Base-by-base conservation (phyloP, 23 tunicate species). In the Botrylloides violaceus region DNA sequence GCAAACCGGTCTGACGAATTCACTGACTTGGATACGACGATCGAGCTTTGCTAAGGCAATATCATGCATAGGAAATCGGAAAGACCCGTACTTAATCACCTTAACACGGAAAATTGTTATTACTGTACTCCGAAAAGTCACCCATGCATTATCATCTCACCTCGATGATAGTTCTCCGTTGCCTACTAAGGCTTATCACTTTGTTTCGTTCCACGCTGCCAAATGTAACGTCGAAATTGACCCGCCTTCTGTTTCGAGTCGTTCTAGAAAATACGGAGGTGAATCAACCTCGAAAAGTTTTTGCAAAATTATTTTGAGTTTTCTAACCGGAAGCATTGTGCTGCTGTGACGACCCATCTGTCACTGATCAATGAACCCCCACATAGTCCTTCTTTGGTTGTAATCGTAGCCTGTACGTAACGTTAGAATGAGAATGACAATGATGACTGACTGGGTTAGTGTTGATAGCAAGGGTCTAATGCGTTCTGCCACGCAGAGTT, bases 1-100 rank as follows among this genome's bases (percentile, higher is more conserved):
- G n/a, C 74, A 68, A 36, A 68, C 36, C 29, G 74, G 74, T 38
- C 47, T 68, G 23, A 68, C 47, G 74, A 36, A 34, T 5, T 68
- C 74, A 36, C 74, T 68, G 18, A n/a, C 25, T 35, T 36, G 12
- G 0, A 68, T 43, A 4, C 19, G 59, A 0, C 49, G 1, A 31
- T 68, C 74, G 22, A 68, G 47, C 58, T 68, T 68, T 1, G 36
- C 25, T 24, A 68, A 24, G 12, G 74, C 74, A 21, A 68, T 68
- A 3, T 68, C 74, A 56, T 68, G 74, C 25, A 32, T 27, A 37
- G 43, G 47, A 37, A 68, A 68, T 36, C 21, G 22, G 58, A 32
- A 36, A 4, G 36, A 31, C 6, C 29, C 26, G 29, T 68, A 56
- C 20, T 32, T 39, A 36, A 68, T 37, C 4, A 68, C 26, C 74